Evolutionary conservation across 53 echinoderm and acorn worm species (phyloP).

Genomic region (Antedon mediterranea): DNA sequence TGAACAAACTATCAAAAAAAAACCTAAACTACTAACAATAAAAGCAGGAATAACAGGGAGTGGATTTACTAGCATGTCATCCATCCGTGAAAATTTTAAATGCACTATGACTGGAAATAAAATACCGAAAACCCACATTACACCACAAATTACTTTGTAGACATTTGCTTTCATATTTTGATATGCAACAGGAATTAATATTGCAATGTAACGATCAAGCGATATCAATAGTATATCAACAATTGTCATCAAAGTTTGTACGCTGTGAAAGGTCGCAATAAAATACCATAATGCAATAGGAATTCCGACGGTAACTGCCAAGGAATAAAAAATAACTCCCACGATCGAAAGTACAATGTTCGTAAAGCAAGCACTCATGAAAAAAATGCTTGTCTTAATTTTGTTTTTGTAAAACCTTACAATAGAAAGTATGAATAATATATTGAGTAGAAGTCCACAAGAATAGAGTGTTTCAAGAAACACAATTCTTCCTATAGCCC

Average conservation of each 20-base stretch:
- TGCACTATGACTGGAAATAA: not conserved
- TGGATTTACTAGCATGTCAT: not conserved
- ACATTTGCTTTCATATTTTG: not conserved
- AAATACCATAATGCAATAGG: not conserved
- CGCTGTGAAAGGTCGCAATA: not conserved
- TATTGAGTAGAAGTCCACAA: no score
- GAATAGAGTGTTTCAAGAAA: no score
- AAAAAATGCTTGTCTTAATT: no score
- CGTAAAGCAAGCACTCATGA: no score
- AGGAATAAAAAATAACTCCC: no score
- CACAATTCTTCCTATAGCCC: no score
- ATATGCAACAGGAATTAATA: not conserved
- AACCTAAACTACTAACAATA: not conserved
- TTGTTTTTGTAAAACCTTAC: no score
- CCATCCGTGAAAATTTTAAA: not conserved
- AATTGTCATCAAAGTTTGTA: not conserved
- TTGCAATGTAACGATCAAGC: not conserved
- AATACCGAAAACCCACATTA: not conserved
- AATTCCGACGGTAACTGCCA: not conserved
- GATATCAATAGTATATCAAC: not conserved
- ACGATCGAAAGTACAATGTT: no score
- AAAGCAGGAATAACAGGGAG: not conserved
- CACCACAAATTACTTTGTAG: not conserved
- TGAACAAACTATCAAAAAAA: not conserved
- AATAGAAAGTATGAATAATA: no score